Conservation (phyloP, 2,113 vertebrate genomes). For the Malurus cyaneus region DNA sequence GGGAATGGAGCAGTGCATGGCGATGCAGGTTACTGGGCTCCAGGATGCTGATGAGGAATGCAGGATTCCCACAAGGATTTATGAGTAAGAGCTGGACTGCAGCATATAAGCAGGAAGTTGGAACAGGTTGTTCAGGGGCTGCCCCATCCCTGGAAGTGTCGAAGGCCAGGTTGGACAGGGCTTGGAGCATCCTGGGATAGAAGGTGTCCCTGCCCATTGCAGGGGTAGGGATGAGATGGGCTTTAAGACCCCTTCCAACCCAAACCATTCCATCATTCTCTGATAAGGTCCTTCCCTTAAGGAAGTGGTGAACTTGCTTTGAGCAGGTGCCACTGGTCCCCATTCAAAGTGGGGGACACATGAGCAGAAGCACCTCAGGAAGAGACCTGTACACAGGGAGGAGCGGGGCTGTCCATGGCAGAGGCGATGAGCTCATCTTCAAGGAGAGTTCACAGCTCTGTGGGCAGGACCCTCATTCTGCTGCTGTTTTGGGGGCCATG, state of each 20-base stretch:
- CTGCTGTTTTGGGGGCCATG: not conserved
- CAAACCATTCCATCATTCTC: not conserved
- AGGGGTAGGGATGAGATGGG: rapidly evolving
- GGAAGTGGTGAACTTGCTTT: not conserved
- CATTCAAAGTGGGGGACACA: rapidly evolving
- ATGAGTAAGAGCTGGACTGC: not conserved
- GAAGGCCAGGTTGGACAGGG: rapidly evolving
- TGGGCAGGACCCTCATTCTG: too few relatives aligned
- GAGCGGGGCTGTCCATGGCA: not conserved
- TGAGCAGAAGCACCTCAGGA: not conserved
- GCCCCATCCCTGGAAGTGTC: not conserved
- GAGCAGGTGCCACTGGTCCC: not conserved
- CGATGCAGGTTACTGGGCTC: rapidly evolving
- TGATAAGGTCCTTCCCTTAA: not conserved
- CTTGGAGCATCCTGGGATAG: not conserved
- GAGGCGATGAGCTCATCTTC: not conserved
- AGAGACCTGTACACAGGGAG: not conserved
- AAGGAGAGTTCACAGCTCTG: rapidly evolving
- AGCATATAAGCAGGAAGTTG: not conserved
- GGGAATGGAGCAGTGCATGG: rapidly evolving
- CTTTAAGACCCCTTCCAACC: not conserved
- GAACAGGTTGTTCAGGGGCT: not conserved
- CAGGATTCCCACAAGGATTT: not conserved
- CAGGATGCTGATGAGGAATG: not conserved
- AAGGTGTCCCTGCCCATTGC: not conserved